Evolutionary conservation across 1,140 invertebrate species (phyloP), one percentile per base, ranked within the genome.

Genomic region (Fopius arisanus): DNA sequence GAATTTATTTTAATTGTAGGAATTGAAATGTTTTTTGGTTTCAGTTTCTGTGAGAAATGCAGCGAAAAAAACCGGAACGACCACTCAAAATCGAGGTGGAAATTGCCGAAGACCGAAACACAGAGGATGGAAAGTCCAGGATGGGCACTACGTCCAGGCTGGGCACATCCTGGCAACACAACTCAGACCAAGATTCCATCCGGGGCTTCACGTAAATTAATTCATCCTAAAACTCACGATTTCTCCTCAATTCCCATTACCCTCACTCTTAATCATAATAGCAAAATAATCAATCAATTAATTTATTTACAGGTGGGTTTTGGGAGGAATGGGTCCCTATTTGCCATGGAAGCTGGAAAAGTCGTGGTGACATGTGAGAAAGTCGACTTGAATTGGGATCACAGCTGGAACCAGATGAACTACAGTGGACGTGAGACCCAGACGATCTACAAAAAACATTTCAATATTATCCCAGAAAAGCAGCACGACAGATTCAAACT

Each of bases 361-460:
- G 94, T 96, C 3, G 83, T 92, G 0, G 87, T 96, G 0, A 94
- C 94, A 7, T 94, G 93, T 87, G 95, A 96, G 82, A 90, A 92
- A 80, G 89, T 92, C 72, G 89, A 95, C 76, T 91, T 91, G 0
- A 90, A 94, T 77, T 94, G 92, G 92, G 88, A 92, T 21, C 91
- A 93, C 77, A 88, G 86, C 0, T 94, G 92, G 92, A 87, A 94
- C 5, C 86, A 91, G 79, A 82, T 88, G 31, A 86, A 89, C 74
- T 95, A 95, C 81, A 83, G 80, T 1, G 90, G 90, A 0, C 84
- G 93, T 75, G 84, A 91, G 78, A 81, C 89, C 3, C 89, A 90
- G 79, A 87, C 86, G n/a, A 92, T 96, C 79, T 94, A 92, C 79
- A 96, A 96, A 82, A 96, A 95, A 82, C 93, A 94, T 79, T 94